Conservation (phyloP, 1,140 invertebrate species). For the Drosophila auraria region DNA sequence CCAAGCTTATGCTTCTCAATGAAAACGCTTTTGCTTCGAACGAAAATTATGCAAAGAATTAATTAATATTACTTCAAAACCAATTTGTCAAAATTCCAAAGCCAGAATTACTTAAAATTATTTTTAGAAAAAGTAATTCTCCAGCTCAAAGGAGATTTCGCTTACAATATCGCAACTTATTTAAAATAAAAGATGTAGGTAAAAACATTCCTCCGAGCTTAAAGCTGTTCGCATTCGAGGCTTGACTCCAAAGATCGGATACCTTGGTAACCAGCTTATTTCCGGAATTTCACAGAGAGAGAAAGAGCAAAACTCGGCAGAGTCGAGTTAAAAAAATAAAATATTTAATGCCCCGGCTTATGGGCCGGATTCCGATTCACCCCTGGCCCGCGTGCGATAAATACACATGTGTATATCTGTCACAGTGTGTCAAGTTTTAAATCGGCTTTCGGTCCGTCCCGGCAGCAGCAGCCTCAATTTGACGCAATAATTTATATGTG, state of each 20-base stretch:
- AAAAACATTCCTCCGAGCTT: background rate
- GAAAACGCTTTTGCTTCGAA: background rate
- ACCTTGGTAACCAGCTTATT: conserved; percentile 16
- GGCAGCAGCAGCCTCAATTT: conserved; percentile 59
- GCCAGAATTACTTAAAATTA: background rate
- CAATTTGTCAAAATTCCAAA: background rate
- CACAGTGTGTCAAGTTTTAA: conserved; percentile 52
- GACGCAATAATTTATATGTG: conserved; percentile 70
- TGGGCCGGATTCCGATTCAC: conserved; percentile 25
- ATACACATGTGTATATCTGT: conserved; percentile 44
- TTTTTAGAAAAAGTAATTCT: background rate
- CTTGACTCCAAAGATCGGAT: background rate
- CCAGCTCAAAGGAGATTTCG: no score
- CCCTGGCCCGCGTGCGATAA: conserved; percentile 39
- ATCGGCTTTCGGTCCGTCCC: conserved; percentile 56
- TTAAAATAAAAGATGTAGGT: background rate
- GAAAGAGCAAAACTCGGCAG: background rate
- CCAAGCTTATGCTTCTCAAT: no score
- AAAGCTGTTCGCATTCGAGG: background rate
- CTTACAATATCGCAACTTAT: background rate
- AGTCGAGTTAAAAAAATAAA: conserved; percentile 31
- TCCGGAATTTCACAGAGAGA: background rate
- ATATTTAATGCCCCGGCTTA: conserved; percentile 52
- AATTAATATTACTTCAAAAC: background rate
- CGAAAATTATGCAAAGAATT: background rate